Conservation (phyloP, 92 coral and sea anemone species). For the Pocillopora meandrina region DNA sequence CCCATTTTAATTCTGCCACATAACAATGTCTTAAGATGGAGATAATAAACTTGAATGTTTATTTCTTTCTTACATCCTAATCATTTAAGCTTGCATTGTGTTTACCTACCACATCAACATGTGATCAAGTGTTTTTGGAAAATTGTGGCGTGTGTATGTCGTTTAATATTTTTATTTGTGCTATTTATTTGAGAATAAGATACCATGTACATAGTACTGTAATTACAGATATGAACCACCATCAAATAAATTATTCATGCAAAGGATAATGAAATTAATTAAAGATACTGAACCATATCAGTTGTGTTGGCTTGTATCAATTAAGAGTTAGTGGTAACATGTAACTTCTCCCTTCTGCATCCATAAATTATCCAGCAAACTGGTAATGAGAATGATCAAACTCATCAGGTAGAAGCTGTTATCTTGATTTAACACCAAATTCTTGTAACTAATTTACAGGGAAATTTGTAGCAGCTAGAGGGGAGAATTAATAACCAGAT, state of each 20-base stretch:
- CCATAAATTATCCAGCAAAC: too few species aligned
- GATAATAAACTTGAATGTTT: too few species aligned
- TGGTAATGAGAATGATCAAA: background rate
- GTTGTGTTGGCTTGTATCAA: background rate
- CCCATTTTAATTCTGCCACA: too few species aligned
- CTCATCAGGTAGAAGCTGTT: background rate
- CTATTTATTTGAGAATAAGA: slow-evolving; percentile 4
- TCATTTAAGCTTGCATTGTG: background rate
- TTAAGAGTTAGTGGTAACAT: too few species aligned
- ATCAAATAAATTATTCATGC: background rate
- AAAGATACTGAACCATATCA: background rate
- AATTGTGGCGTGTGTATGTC: too few species aligned
- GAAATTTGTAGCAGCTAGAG: too few species aligned
- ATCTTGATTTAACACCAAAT: background rate
- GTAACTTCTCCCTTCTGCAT: too few species aligned
- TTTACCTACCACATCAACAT: background rate
- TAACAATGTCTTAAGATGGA: too few species aligned
- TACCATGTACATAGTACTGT: slow-evolving; percentile 7
- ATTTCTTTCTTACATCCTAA: too few species aligned
- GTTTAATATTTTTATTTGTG: background rate
- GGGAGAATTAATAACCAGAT: too few species aligned
- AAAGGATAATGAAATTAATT: slow-evolving; percentile 4
- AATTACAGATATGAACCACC: background rate
- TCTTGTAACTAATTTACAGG: background rate
- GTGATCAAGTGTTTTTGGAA: background rate